These are phyloP conservation scores for mouse (Mus musculus) DNA, from an alignment of 2,113 vertebrate species.

Conservation along the genomic window DNA sequence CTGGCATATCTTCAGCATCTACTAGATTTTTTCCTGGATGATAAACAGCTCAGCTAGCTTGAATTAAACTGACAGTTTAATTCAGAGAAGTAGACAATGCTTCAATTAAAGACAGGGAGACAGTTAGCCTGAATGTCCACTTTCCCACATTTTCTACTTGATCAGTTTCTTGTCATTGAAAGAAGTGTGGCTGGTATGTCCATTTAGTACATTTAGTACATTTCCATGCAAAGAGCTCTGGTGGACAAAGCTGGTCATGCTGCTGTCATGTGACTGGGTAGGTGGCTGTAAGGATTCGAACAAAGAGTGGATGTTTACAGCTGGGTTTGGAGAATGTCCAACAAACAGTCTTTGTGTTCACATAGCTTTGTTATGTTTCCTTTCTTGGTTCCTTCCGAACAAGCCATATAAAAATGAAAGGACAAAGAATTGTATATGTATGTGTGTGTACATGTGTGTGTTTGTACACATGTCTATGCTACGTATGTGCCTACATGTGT, in stretches of 20 bases:
- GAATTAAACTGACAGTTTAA: neutral
- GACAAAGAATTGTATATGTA: neutral
- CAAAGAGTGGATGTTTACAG: neutral
- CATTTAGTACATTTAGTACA: neutral
- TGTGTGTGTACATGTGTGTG: neutral
- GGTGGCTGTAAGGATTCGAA: neutral
- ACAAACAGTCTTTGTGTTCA: neutral
- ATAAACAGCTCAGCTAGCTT: neutral
- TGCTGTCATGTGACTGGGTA: too few relatives aligned
- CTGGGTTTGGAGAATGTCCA: neutral
- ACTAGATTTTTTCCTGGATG: neutral
- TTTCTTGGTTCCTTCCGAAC: neutral
- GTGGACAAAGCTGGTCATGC: neutral
- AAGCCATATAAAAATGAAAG: slow-evolving; percentile 35
- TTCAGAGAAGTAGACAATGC: neutral
- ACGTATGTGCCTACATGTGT: neutral
- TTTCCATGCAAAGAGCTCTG: neutral
- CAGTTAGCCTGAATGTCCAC: neutral
- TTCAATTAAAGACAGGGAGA: neutral
- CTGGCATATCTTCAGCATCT: neutral
- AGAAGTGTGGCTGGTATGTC: neutral
- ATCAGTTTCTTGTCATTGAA: neutral
- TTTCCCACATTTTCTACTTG: neutral
- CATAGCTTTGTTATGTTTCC: neutral
- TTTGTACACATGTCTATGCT: neutral